phyloP scores from a whole-genome alignment of 2,113 vertebrate species.

The Suncus etruscus region DNA sequence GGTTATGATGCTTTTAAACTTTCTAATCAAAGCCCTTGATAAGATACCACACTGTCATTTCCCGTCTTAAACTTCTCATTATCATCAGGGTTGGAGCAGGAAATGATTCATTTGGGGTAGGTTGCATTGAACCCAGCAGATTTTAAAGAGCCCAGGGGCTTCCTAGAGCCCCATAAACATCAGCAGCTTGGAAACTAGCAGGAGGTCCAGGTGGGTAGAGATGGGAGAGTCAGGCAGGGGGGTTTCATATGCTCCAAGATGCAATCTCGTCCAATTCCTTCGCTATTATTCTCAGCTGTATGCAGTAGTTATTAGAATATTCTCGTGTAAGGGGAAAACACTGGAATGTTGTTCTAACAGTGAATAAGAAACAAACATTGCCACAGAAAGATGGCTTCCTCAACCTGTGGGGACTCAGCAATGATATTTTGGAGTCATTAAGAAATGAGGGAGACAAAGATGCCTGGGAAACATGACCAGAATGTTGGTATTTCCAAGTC shows the following conservation, averaged over 20 bases:
- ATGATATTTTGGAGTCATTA: neutral
- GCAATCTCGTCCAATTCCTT: constrained; percentile 63
- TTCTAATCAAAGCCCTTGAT: constrained; percentile 66
- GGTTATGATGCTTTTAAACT: constrained; percentile 51
- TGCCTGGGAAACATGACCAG: neutral
- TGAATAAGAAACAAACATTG: constrained; percentile 37
- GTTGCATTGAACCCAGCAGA: constrained; percentile 81
- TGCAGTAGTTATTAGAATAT: constrained; percentile 72
- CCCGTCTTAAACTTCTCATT: constrained; percentile 77
- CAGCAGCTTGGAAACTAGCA: constrained; percentile 84
- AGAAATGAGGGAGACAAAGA: neutral
- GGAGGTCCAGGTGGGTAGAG: constrained; percentile 81
- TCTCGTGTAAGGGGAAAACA: constrained; percentile 51
- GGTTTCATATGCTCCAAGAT: constrained; percentile 75
- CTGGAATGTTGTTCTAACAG: constrained; percentile 43
- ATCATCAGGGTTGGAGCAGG: constrained; percentile 78
- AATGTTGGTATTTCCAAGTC: neutral
- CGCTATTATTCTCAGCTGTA: constrained; percentile 57
- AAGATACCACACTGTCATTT: constrained; percentile 73
- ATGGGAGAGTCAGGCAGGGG: constrained; percentile 69
- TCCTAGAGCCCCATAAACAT: constrained; percentile 81
- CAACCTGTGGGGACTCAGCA: neutral
- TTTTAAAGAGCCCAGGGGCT: constrained; percentile 83
- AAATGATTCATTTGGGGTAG: constrained; percentile 78
- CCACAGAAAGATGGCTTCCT: constrained; percentile 50